Evolutionary conservation across 2,888 invertebrate species (phyloP), one percentile per base, ranked within the genome.

Genomic region (Tricholauxania praeusta): DNA sequence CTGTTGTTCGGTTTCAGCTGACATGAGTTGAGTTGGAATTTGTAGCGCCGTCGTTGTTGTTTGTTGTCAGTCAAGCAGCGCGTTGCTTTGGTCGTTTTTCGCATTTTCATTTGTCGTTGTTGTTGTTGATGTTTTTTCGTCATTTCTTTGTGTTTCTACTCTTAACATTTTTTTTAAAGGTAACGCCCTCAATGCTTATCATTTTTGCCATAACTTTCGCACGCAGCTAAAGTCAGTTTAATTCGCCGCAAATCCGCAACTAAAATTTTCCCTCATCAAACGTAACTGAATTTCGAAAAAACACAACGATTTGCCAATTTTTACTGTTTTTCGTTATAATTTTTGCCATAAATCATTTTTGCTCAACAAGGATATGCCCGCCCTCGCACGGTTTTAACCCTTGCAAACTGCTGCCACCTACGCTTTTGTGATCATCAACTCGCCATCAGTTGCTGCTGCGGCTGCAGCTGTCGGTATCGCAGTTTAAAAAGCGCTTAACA

Each of bases 401-500:
- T 3, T 28, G 28, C 4, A 28, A 28, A 28, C 72, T 60, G 49
- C 68, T 59, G 53, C 57, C 55, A 53, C 52, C 71, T 32, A 66
- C 63, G n/a, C 64, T 72, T 22, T 47, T 48, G 52, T 65, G 73
- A 79, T 80, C 78, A 82, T 79, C 80, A 80, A 79, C 78, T 80
- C 71, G 65, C 64, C 72, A 72, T 74, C 65, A 71, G 77, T 67
- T 62, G 65, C 52, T 62, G 66, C 57, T 69, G 70, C 39, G 72
- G 74, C 52, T 67, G 75, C 52, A 64, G 74, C 70, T 71, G 77
- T 69, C 77, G 80, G 82, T 79, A 82, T 82, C 81, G 83, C 83
- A 81, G 83, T 85, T 83, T 83, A 85, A 84, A 84, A 84, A 85
- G 85, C 82, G 85, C 85, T 84, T 84, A 84, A 85, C 84, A 85